These are phyloP conservation scores for Corythaixoides concolor DNA, from an alignment of 2,113 vertebrate species.

Conservation along the genomic window DNA sequence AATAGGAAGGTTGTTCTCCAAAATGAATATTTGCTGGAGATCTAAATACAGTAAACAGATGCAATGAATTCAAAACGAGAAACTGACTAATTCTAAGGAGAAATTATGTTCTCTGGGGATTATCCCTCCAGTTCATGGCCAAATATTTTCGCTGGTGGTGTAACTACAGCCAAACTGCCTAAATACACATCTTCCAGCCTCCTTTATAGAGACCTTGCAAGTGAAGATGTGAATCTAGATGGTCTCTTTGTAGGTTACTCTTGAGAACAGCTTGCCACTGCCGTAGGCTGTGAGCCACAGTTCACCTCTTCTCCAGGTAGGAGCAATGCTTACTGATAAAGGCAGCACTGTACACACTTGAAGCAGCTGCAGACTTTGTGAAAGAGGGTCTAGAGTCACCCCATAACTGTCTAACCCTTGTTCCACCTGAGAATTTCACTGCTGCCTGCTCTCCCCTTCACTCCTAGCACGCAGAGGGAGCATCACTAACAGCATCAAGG, in stretches of 20 bases:
- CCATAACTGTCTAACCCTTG: rapidly evolving
- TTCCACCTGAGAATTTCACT: not conserved
- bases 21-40: not conserved
- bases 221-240: not conserved
- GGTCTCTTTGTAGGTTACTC: not conserved
- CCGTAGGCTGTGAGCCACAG: not conserved
- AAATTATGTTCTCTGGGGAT: not conserved
- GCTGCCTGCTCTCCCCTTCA: not conserved
- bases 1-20: not conserved
- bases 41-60: not conserved
- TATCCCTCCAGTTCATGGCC: not conserved
- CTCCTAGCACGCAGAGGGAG: not conserved
- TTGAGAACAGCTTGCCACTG: not conserved
- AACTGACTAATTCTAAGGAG: not conserved
- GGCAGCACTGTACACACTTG: not conserved
- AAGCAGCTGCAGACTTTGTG: not conserved
- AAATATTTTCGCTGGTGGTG: not conserved
- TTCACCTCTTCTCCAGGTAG: not conserved
- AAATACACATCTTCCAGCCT: not conserved
- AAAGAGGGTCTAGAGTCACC: not conserved
- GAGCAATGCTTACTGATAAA: not conserved
- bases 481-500: not conserved
- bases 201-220: not conserved
- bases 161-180: not conserved
- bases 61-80: not conserved